These are phyloP conservation scores for Hycleus phaleratus DNA, from an alignment of 1,140 invertebrate species.

Conservation along the genomic window DNA sequence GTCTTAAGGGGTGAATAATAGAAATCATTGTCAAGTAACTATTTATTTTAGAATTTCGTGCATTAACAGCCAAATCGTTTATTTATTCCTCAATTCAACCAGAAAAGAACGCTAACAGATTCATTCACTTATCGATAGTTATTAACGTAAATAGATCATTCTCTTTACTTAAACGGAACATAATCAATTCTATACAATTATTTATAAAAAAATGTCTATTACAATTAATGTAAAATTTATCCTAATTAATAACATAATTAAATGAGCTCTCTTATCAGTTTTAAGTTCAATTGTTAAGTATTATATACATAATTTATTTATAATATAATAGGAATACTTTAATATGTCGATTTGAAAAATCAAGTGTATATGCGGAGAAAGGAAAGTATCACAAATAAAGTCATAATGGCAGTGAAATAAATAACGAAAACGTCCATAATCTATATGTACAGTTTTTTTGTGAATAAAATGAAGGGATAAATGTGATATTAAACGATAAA, in stretches of 20 bases:
- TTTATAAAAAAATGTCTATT: slow-evolving; percentile 4
- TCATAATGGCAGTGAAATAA: slow-evolving; percentile 1
- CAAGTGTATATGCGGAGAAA: background rate
- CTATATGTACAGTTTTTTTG: slow-evolving; percentile 1
- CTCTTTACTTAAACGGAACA: background rate
- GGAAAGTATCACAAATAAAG: background rate
- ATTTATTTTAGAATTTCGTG: slow-evolving; percentile 22
- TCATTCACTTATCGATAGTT: slow-evolving; percentile 1
- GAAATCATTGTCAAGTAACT: background rate
- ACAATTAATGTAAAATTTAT: slow-evolving; percentile 3
- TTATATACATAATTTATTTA: slow-evolving; percentile 3
- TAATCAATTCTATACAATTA: background rate
- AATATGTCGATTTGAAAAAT: background rate
- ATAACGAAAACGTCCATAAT: background rate
- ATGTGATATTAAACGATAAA: background rate
- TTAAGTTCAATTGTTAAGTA: slow-evolving; percentile 3
- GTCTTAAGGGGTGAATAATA: background rate
- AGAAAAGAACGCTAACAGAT: no score
- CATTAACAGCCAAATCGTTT: slow-evolving; percentile 19
- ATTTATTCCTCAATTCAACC: background rate
- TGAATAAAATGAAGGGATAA: background rate
- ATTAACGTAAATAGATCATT: slow-evolving; percentile 14
- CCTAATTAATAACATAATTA: slow-evolving; percentile 1
- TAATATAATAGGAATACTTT: background rate
- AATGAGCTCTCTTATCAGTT: background rate